Evolutionary conservation across 1,140 invertebrate genomes (phyloP), one percentile per base, ranked within the genome.

Genomic region (Lepidotrigona ventralis): DNA sequence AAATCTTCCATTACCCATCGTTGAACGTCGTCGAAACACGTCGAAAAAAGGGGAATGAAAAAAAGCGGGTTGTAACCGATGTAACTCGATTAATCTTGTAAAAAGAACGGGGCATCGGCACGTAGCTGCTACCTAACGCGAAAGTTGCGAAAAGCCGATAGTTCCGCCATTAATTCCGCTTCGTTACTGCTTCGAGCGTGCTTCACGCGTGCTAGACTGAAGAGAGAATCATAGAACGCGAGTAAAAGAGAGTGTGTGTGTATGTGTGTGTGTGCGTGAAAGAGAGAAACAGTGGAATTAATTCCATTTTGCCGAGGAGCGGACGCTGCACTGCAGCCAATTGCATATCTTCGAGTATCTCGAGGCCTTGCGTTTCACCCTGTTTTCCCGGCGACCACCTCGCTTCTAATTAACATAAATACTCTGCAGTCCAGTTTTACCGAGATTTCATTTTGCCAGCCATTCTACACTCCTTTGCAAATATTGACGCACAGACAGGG

Each of bases 131-230:
- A n/a, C 3, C 58, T n/a, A 12, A 23, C 63, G 53, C 46, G 33
- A 54, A 69, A 58, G 64, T 77, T 46, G 73, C 53, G 73, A 76
- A 64, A 69, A 82, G 71, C 73, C 64, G 80, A 77, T 82, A 82
- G 80, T 76, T 76, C n/a, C 17, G 72, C 68, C 33, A 56, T 82
- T 76, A 82, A 82, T 82, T 82, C 73, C 54, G 64, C 39, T 77
- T 82, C 73, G 80, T 82, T 82, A 82, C 53, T 58, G 64, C 39
- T 69, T 81, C 63, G 72, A 81, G 64, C n/a, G 21, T 17, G n/a
- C n/a, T 77, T 54, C 60, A 64, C 53, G 21, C 29, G 26, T 39
- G 23, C 33, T 29, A 72, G 19, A 54, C 17, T 12, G 51, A n/a
- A 60, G 58, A 60, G 58, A 60, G 17, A 73, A 33, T 29, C 53